A percentile compares a stretch with the other conserved stretches of the same genome.
phyloP scores from a whole-genome alignment of 2,797 vertebrate genomes.

The Podarcis siculus region DNA sequence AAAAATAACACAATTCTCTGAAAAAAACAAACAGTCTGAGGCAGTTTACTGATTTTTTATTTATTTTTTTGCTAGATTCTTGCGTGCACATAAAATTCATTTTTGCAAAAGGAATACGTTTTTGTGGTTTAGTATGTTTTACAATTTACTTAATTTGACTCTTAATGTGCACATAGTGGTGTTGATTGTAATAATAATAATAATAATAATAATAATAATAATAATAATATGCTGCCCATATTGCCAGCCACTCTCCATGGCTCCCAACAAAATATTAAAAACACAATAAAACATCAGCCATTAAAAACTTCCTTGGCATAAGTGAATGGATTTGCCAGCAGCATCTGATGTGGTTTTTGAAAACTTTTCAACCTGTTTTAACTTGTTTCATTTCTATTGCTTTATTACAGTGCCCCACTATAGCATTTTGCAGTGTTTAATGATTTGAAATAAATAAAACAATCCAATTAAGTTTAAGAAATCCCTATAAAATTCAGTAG shows the following conservation, averaged over 20 bases:
- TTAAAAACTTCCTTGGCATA: neutral
- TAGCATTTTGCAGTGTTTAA: too few relatives aligned
- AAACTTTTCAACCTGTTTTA: too few relatives aligned
- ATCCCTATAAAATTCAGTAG: neutral
- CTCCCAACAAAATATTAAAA: too few relatives aligned
- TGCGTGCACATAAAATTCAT: neutral
- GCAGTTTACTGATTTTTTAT: neutral
- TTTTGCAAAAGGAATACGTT: neutral
- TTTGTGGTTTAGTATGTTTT: neutral
- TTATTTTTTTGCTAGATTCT: neutral
- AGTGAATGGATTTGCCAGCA: too few relatives aligned
- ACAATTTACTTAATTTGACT: neutral
- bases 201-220: too few relatives aligned
- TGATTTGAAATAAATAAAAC: too few relatives aligned
- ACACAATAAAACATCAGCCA: too few relatives aligned
- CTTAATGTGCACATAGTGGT: neutral
- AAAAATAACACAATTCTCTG: neutral
- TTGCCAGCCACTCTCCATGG: too few relatives aligned
- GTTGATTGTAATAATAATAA: neutral
- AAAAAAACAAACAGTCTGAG: accelerated
- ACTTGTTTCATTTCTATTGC: too few relatives aligned
- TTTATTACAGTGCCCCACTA: too few relatives aligned
- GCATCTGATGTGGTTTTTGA: too few relatives aligned
- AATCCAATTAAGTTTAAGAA: neutral
- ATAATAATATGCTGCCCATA: too few relatives aligned